phyloP scores from a whole-genome alignment of 2,888 invertebrate genomes.

The Cosmorhoe ocellata region DNA sequence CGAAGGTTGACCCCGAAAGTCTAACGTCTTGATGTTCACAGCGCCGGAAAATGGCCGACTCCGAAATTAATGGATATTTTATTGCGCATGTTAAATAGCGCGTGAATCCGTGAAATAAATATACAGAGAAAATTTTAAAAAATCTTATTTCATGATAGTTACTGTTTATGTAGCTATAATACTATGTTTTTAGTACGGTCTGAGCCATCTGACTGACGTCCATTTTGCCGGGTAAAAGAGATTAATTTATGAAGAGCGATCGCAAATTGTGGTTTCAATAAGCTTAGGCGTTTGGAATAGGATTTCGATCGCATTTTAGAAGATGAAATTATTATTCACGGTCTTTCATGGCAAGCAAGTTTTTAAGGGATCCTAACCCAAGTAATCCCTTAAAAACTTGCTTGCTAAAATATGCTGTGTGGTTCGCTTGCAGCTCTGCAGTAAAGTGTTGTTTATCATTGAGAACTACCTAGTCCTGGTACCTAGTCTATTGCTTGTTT shows the following conservation, averaged over 20 bases:
- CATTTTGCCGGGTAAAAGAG: conserved; percentile 36
- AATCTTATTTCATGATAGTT: conserved; percentile 42
- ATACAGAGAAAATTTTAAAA: conserved; percentile 36
- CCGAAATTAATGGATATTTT: conserved; percentile 79
- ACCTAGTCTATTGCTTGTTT: too few species aligned
- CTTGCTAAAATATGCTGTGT: too few species aligned
- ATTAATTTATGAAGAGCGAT: conserved; percentile 33
- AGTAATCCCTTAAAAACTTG: too few species aligned
- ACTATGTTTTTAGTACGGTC: too few species aligned
- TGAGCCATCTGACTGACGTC: conserved; percentile 29
- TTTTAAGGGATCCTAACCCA: too few species aligned
- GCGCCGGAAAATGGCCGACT: conserved; percentile 74
- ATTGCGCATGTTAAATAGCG: conserved; percentile 78
- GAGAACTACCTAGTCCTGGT: too few species aligned
- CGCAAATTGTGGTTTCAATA: conserved; percentile 38
- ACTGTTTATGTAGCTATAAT: too few species aligned
- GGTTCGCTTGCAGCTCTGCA: too few species aligned
- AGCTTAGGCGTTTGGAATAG: conserved; percentile 34
- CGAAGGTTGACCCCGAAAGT: conserved; percentile 55
- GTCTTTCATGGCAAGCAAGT: too few species aligned
- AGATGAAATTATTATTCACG: conserved; percentile 26
- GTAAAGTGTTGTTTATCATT: too few species aligned
- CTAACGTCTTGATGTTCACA: conserved; percentile 61
- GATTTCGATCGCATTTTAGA: conserved; percentile 36
- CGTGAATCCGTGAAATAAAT: conserved; percentile 68